Conservation (phyloP, 35 echinoderm and acorn worm genomes). For the Heliocidaris tuberculata region DNA sequence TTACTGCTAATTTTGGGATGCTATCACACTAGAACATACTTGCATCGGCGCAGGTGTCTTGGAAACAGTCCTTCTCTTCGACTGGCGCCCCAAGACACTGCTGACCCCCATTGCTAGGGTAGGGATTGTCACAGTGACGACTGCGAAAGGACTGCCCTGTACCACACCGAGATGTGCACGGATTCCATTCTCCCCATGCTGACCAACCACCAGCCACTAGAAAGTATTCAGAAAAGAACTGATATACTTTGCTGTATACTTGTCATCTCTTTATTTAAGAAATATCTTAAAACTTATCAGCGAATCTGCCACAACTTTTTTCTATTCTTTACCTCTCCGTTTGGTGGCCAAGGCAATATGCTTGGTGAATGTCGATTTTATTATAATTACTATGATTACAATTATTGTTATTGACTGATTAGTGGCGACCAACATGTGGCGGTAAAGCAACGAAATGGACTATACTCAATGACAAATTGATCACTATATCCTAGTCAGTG, state of each 20-base stretch:
- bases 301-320: too few relatives aligned
- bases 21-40: slow-evolving; percentile 2
- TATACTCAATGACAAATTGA: too few relatives aligned
- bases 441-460: too few relatives aligned
- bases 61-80: slow-evolving; percentile 74
- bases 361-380: too few relatives aligned
- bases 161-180: slow-evolving; percentile 83
- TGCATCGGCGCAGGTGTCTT: slow-evolving; percentile 63
- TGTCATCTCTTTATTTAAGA: neutral
- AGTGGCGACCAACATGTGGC: too few relatives aligned
- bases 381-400: too few relatives aligned
- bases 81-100: slow-evolving; percentile 55
- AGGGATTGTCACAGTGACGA: slow-evolving; percentile 71
- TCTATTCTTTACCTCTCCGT: too few relatives aligned
- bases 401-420: too few relatives aligned
- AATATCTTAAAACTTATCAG: neutral
- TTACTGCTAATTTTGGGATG: neutral
- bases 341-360: too few relatives aligned
- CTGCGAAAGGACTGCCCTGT: slow-evolving; percentile 63
- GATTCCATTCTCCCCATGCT: slow-evolving; percentile 76
- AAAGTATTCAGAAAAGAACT: neutral
- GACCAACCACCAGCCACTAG: slow-evolving; percentile 85
- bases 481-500: too few relatives aligned
- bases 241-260: neutral
- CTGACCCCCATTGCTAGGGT: slow-evolving; percentile 63